Base-by-base conservation (phyloP, 2,797 vertebrate species). In the Microtus californicus region DNA sequence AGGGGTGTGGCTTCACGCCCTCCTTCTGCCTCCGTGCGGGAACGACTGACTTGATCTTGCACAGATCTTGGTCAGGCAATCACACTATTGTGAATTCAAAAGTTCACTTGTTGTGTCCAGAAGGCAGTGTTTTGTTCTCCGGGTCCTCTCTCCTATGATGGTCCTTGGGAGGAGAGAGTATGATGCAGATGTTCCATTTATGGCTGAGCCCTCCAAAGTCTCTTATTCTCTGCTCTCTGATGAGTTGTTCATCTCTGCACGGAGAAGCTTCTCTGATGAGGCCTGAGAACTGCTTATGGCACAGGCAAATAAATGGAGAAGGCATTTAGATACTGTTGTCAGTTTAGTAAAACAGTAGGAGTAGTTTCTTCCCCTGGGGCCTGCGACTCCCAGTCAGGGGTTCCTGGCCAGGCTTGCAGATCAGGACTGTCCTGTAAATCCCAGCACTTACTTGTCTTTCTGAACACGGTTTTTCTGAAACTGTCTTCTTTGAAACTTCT, bases 401-500 rank as follows among this genome's bases (percentile, higher is more conserved):
- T 67, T 45, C 81, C 19, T 43, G 37, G 34, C 37, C 51, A 59
- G 37, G 34, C 23, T 21, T 90, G 81, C 59, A 87, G 81, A 87
- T 74, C 6, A 59, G 69, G 3, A 78, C 5, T 74, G 67, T 82
- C 81, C 77, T 95, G 5, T 87, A 73, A 93, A 74, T 79, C 78
- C 59, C 23, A 76, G 37, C 12, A 67, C 7, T 71, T 65, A 67
- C 7, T 71, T 65, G 21, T 89, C 31, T 78, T 73, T 65, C 48
- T 67, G 61, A 87, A 45, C 82, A 54, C 74, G 73, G 11, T 19
- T 65, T 77, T 87, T 94, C 54, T 71, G 56, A 6, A 76, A 40
- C 34, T 94, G 85, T 87, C 43, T 48, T 74, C 37, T 95, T 96
- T 74, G 63, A 92, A 93, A 85, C 40, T 90, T 89, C 21, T 87